phyloP scores from a whole-genome alignment of 2,888 invertebrate genomes.

The Microchrysa polita region DNA sequence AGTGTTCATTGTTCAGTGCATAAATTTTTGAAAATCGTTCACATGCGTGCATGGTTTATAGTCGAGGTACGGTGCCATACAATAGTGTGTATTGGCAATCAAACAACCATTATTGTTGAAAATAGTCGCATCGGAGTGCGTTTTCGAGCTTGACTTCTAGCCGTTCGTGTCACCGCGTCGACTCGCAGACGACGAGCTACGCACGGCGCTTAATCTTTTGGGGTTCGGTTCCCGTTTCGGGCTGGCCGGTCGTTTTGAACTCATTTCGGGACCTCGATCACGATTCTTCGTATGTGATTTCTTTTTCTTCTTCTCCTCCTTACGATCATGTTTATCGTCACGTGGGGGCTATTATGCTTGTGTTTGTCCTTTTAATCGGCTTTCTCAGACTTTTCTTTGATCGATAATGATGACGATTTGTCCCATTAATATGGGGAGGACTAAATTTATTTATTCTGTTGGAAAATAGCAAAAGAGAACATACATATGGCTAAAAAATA shows the following conservation, averaged over 20 bases:
- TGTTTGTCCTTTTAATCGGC: slow-evolving; percentile 68
- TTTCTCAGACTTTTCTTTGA: slow-evolving; percentile 65
- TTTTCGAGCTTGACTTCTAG: slow-evolving; percentile 52
- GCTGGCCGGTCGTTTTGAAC: slow-evolving; percentile 65
- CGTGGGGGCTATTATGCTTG: slow-evolving; percentile 69
- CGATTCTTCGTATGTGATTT: slow-evolving; percentile 68
- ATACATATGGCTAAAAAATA: too few relatives aligned
- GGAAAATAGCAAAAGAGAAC: too few relatives aligned
- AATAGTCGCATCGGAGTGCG: slow-evolving; percentile 1
- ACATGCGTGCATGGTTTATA: too few relatives aligned
- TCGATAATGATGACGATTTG: slow-evolving; percentile 43
- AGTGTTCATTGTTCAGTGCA: too few relatives aligned
- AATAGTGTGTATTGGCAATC: slow-evolving; percentile 41
- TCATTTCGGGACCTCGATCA: slow-evolving; percentile 66
- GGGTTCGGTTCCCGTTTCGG: slow-evolving; percentile 51
- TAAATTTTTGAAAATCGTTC: too few relatives aligned
- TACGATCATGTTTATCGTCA: slow-evolving; percentile 63
- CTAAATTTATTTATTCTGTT: too few relatives aligned
- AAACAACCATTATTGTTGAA: slow-evolving; percentile 55
- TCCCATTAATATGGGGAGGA: too few relatives aligned
- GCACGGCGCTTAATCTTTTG: slow-evolving; percentile 51
- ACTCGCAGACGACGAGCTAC: slow-evolving; percentile 59
- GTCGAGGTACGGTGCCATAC: too few relatives aligned
- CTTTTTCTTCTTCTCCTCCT: slow-evolving; percentile 67
- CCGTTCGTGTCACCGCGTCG: slow-evolving; percentile 53